Conservation (phyloP, 2,113 vertebrate genomes). For the Uria lomvia region DNA sequence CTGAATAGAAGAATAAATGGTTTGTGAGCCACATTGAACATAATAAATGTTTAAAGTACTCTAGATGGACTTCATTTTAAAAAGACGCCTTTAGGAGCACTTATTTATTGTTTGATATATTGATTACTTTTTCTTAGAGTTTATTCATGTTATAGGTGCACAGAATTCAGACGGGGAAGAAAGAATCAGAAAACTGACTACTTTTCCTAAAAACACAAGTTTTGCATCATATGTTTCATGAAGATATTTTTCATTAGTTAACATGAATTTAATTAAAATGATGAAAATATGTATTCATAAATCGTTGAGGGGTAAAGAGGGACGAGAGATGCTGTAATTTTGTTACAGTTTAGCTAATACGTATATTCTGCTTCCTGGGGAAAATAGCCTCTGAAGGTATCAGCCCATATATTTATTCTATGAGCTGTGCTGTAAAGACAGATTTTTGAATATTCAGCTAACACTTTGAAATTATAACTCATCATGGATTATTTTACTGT, state of each 20-base stretch:
- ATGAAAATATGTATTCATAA: not conserved
- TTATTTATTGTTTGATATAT: not conserved
- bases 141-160: not conserved
- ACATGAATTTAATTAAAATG: not conserved
- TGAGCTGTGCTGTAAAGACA: not conserved
- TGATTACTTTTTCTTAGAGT: not conserved
- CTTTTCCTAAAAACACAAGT: not conserved
- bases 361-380: not conserved
- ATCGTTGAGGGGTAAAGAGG: not conserved
- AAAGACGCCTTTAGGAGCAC: not conserved
- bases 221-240: not conserved
- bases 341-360: not conserved
- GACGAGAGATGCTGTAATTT: not conserved
- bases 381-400: not conserved
- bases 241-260: not conserved
- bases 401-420: not conserved
- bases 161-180: not conserved
- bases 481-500: not conserved
- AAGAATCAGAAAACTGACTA: not conserved
- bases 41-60: not conserved
- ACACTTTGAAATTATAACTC: not conserved
- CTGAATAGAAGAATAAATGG: not conserved
- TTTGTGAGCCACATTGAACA: fast-evolving
- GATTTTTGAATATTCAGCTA: not conserved
- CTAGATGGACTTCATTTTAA: not conserved